Percentiles rank a stretch among this genome's conserved stretches.
Conservation (phyloP, 2,888 invertebrate species). For the Melinaea menophilus region DNA sequence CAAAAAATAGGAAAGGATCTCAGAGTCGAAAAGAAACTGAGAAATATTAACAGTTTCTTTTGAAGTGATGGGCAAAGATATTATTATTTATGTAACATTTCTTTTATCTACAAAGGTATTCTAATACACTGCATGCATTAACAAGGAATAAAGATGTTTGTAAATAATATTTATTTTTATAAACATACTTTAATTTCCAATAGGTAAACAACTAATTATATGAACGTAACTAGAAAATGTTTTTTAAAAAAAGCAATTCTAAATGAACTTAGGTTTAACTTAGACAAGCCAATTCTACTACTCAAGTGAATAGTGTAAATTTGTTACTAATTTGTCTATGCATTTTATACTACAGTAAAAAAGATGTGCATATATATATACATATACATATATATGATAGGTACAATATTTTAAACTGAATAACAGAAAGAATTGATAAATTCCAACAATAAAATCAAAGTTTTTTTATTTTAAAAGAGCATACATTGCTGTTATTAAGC, state of each 20-base stretch:
- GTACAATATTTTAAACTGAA: too few relatives aligned
- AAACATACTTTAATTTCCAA: neutral
- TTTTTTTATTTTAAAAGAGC: too few relatives aligned
- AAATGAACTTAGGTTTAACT: conserved; percentile 13
- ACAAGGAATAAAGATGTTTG: neutral
- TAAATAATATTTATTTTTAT: neutral
- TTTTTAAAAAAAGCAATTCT: conserved; percentile 11
- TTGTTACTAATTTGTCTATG: neutral
- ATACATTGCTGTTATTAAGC: too few relatives aligned
- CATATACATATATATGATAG: too few relatives aligned
- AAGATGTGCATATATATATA: neutral
- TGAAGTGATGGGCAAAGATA: conserved; percentile 10
- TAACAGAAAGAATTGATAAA: too few relatives aligned
- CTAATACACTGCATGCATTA: neutral
- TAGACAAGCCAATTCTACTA: neutral
- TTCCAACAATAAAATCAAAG: too few relatives aligned
- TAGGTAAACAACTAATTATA: neutral
- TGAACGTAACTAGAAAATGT: neutral
- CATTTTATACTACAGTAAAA: neutral
- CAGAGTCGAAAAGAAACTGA: conserved; percentile 13
- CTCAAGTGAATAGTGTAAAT: neutral
- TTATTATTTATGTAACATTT: neutral
- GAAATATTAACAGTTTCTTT: conserved; percentile 32
- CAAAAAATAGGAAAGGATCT: neutral
- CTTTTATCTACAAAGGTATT: neutral